Evolutionary conservation across 64 coral and sea anemone species (phyloP).

Genomic region (Montipora foliosa): DNA sequence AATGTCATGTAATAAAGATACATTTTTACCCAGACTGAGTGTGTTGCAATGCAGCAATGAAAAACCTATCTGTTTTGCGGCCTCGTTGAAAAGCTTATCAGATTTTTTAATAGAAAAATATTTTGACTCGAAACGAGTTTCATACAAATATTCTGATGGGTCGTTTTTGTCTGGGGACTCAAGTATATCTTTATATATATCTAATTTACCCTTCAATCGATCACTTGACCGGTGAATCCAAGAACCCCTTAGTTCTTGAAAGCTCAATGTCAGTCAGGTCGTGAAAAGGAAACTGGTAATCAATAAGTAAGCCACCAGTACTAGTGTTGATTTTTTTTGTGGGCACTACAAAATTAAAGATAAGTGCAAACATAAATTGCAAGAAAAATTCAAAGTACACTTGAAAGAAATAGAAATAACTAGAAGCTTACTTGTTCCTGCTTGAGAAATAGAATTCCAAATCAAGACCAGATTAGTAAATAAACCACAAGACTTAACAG

Average conservation of each 20-base stretch:
- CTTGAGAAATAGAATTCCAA: background rate
- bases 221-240: constrained; percentile 10
- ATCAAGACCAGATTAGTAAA: background rate
- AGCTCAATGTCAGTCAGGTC: background rate
- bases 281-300: background rate
- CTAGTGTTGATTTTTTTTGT: background rate
- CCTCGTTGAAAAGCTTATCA: constrained; percentile 17
- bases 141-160: background rate
- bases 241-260: background rate
- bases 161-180: constrained; percentile 47
- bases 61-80: constrained; percentile 19
- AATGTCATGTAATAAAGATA: constrained; percentile 44
- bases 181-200: constrained; percentile 55
- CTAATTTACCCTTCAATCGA: background rate
- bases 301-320: background rate
- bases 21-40: constrained; percentile 39
- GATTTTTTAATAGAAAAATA: constrained; percentile 48
- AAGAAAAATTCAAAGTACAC: background rate
- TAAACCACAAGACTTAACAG: background rate
- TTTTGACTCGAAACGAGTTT: constrained; percentile 52
- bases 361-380: background rate
- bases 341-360: background rate
- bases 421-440: background rate
- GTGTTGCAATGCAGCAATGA: constrained; percentile 43
- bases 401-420: background rate